Evolutionary conservation across 2,888 invertebrate genomes (phyloP), one percentile per base, ranked within the genome.

Genomic region (Candidula unifasciata): DNA sequence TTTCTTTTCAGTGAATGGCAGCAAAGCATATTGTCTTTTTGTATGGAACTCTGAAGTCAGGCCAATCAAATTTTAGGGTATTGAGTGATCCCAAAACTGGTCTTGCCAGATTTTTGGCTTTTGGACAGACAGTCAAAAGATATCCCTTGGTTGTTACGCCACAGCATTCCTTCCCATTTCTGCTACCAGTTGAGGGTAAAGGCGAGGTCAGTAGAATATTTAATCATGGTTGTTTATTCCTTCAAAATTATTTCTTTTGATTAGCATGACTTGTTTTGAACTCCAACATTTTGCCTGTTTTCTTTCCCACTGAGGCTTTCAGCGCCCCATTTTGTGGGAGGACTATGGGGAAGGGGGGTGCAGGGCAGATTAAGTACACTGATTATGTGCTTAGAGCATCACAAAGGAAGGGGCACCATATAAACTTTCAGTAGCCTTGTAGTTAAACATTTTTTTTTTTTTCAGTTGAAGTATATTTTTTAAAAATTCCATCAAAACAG

Each of bases 71-170:
- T 94, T 96, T 97, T 92, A 91, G 95, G 81, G 96, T 96, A 95
- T 94, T 98, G 82, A 95, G 95, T 0, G 95, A 96, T 80, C 89
- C 94, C 0, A 93, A 95, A 8, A 95, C 96, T 90, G 97, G 97
- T 0, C 90, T 93, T 33, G 95, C 96, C 0, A 95, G 95, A 86
- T 97, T 96, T 92, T 86, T 97, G 0, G 95, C 95, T 0, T 93
- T 94, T 3, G 98, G 96, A 0, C 94, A 92, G 78, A 98, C 98
- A 0, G 93, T 94, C 1, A 93, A 95, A 0, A 96, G 95, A 89
- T 98, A 96, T 93, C 98, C 98, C 0, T 94, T 99, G 68, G 96
- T 98, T 13, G 96, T 98, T 82, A 97, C 96, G 0, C 97, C 97
- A 0, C 95, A 95, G 88, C 98, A 96, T 92, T 98, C 98, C 93